Evolutionary conservation across 1,140 invertebrate species (phyloP).

Genomic region (Achatina immaculata): DNA sequence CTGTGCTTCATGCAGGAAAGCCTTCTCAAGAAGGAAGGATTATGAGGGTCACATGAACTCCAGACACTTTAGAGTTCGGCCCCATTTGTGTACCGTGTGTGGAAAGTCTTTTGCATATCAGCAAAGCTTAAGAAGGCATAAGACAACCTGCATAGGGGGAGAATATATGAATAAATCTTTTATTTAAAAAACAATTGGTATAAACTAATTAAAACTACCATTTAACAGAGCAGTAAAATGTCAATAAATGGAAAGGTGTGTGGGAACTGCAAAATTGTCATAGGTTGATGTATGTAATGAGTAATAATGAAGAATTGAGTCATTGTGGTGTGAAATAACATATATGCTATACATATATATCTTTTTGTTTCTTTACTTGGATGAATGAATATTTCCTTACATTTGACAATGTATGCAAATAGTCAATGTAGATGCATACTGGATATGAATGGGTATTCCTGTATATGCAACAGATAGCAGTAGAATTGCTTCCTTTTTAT

Average conservation of each 20-base stretch:
- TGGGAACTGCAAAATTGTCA: too few relatives aligned
- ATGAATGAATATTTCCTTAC: too few relatives aligned
- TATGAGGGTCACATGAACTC: slow-evolving; percentile 35
- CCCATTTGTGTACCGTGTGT: slow-evolving; percentile 11
- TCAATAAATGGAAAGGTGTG: neutral
- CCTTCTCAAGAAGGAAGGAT: slow-evolving; percentile 25
- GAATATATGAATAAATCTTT: neutral
- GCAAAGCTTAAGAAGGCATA: slow-evolving; percentile 27
- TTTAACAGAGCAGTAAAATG: neutral
- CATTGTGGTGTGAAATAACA: too few relatives aligned
- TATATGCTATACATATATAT: too few relatives aligned
- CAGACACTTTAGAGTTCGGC: slow-evolving; percentile 25
- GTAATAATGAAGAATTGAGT: too few relatives aligned
- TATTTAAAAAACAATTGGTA: neutral
- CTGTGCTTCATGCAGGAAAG: slow-evolving; percentile 18
- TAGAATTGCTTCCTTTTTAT: too few relatives aligned
- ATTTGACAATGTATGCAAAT: too few relatives aligned
- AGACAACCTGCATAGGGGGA: neutral
- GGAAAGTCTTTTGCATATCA: slow-evolving; percentile 28
- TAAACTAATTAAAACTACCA: neutral
- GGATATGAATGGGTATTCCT: too few relatives aligned
- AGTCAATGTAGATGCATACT: too few relatives aligned
- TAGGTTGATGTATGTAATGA: too few relatives aligned
- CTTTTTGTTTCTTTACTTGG: too few relatives aligned
- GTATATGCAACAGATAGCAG: too few relatives aligned